Evolutionary conservation across 2,113 vertebrate genomes (phyloP), one percentile per base, ranked within the genome.

Genomic region (Nothobranchius kuhntae): DNA sequence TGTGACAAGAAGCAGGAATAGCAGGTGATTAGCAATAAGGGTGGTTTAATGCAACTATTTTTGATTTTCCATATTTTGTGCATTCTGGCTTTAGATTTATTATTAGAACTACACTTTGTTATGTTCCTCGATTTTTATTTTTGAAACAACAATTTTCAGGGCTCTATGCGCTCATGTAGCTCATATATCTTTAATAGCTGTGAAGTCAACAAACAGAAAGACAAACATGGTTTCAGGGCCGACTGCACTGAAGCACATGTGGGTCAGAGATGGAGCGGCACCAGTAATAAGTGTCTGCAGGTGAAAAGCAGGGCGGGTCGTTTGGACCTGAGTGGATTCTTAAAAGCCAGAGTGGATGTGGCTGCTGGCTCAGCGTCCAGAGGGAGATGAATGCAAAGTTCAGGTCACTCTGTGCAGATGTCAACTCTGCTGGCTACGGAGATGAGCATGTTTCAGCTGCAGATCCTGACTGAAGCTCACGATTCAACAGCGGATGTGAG

Each of bases 371-470:
- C 53, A 60, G 26, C 63, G 56, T 79, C 68, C 84, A 83, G 47
- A 75, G 80, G 74, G 79, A 86, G 69, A 65, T 71, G 12, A 71
- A 17, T 66, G 46, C 72, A 70, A 74, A 76, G 85, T 78, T 87
- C 83, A 73, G 45, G 52, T 61, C 55, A 35, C 47, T n/a, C 5
- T 64, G 48, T 38, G 59, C 75, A 58, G 10, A 36, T 61, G 48
- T 65, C 69, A 13, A 45, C 40, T 17, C 61, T 53, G 30, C 30
- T 26, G 12, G 14, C 47, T n/a, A 50, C 46, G 2, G 47, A n/a
- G 15, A n/a, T 15, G 14, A 48, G 7, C 13, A 48, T 9, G 42
- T 56, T 26, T 12, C 67, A 59, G 51, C 40, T 50, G 40, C 10
- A 8, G 48, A 48, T 12, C 35, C 56, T 53, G 65, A 26, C 64